Evolutionary conservation across 2,888 invertebrate genomes (phyloP), one percentile per base, ranked within the genome.

Genomic region (Drosophila yooni): DNA sequence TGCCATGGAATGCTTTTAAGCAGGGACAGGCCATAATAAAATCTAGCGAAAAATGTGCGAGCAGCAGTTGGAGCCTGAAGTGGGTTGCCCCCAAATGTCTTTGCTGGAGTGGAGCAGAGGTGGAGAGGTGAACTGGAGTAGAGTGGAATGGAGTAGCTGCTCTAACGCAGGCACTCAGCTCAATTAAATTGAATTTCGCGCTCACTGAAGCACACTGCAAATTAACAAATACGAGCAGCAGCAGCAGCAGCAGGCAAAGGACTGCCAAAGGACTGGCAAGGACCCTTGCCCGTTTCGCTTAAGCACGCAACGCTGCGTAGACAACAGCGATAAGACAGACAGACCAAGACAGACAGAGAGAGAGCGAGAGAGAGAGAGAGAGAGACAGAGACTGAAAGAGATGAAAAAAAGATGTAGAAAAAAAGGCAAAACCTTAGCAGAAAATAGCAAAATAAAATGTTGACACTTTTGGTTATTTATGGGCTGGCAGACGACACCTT

Each of bases 381-480:
- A 33, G 50, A 38, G 29, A 65, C 21, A 57, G 48, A 48, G 18
- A 38, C 2, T n/a, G 40, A n/a, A 40, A n/a, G 40, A 40, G 40
- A 40, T n/a, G 11, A 15, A 7, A 13, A 46, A 46, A 25, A 46
- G 25, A 46, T 15, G 46, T 25, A 25, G 54, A 36, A 21, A 67
- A 60, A 61, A 52, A 53, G 60, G 31, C 48, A 52, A 29, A 56
- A 51, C 67, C 65, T 79, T 79, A 52, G 68, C 78, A 65, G 72
- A 81, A 83, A 83, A 91, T 91, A 83, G 82, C 86, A 87, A 83
- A 90, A 88, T 87, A 91, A 90, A 91, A 91, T 90, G 91, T 89
- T 91, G 91, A 90, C 91, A 91, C 91, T 90, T 91, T 91, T 82
- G 83, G 88, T 91, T 90, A 91, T 91, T 91, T 91, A 91, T 91